Evolutionary conservation across 2,797 vertebrate genomes (phyloP), one percentile per base, ranked within the genome.

Genomic region (Molossus molossus): DNA sequence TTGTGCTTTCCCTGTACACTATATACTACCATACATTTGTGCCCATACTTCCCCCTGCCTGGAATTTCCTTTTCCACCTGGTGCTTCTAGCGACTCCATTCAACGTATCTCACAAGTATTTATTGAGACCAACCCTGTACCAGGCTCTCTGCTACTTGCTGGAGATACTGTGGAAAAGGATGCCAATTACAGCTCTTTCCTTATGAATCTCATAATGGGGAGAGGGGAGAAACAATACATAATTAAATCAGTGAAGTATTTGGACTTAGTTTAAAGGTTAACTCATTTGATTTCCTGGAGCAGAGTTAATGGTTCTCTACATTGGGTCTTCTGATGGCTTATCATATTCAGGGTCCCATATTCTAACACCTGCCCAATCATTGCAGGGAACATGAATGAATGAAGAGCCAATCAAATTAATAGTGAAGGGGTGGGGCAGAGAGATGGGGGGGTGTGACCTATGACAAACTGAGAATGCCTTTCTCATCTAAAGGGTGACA

Each of bases 41-140:
- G 83, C 70, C 70, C 79, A 55, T 40, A 23, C 57, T 84, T 91
- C 72, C 58, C 73, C 84, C 77, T 75, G 64, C 90, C 94, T 37
- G 76, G 80, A 94, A 93, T 94, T 87, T 87, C 77, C 45, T 83
- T 85, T 94, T 64, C 72, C 72, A 70, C 48, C 57, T 18, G 86
- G 65, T 62, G 10, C 60, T 91, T 95, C 58, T 76, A 15, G 40
- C 33, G 20, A 84, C 65, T 62, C 79, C 60, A 62, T 45, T 86
- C 84, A 80, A 13, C 57, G 76, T 29, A 64, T 57, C 75, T 94
- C 76, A 65, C 40, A 64, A 23, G 15, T 45, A 9, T 2, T 29
- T 15, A 5, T 17, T 20, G 62, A 90, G 75, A 40, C n/a, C 7
- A 5, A 40, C 64, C 18, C 7, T 6, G 9, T 15, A 9, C 57